A percentile compares a stretch with the other conserved stretches of the same genome.
Conservation (phyloP, 2,797 vertebrate genomes). For the Melanogrammus aeglefinus region DNA sequence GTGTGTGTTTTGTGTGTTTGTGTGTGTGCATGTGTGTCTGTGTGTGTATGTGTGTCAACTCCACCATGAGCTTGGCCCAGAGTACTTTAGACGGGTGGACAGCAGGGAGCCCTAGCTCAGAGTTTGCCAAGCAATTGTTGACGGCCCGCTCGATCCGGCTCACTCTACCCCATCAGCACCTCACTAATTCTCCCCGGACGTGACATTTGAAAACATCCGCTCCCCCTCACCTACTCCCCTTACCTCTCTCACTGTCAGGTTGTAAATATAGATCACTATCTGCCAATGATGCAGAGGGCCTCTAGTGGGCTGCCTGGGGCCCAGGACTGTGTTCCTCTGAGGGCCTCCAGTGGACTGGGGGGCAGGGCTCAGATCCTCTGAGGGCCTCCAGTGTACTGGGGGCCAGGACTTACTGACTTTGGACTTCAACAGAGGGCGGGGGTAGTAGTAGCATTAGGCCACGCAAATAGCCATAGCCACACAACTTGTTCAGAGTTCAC, state of each 20-base stretch:
- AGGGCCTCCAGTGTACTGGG: no score
- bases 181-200: constrained; percentile 62
- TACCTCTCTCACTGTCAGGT: constrained; percentile 30
- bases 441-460: no score
- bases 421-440: no score
- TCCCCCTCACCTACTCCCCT: background rate
- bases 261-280: constrained; percentile 52
- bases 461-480: no score
- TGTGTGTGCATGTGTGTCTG: no score
- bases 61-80: background rate
- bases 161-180: constrained; percentile 40
- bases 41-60: background rate
- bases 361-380: no score
- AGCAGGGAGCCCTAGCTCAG: background rate
- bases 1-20: no score
- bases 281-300: constrained; percentile 41
- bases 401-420: no score
- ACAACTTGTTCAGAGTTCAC: no score
- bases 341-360: constrained; percentile 22
- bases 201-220: constrained; percentile 66
- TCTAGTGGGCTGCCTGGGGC: background rate
- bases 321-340: constrained; percentile 48
- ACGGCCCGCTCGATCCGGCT: constrained; percentile 17
- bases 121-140: constrained; percentile 4
- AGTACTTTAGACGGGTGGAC: background rate